Percentiles rank a stretch among this genome's conserved stretches.
phyloP scores from a whole-genome alignment of 2,113 vertebrate species.

The Mirounga angustirostris region DNA sequence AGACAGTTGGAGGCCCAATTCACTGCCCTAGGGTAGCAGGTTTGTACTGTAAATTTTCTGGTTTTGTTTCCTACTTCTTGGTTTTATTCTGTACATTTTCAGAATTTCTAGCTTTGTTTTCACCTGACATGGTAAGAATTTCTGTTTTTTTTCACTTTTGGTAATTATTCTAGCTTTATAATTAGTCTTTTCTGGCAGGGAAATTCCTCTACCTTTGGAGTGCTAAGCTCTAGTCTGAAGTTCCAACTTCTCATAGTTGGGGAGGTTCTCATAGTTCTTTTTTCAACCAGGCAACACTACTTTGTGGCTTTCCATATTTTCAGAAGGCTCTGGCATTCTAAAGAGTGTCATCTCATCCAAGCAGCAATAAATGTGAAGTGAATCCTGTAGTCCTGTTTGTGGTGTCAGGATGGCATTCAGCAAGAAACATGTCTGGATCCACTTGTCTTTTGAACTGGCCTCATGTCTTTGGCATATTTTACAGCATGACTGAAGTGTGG shows the following conservation, averaged over 20 bases:
- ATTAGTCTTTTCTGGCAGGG: not conserved
- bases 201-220: not conserved
- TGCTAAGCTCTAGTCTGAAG: not conserved
- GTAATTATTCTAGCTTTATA: not conserved
- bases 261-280: not conserved
- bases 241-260: not conserved
- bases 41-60: constrained; percentile 8
- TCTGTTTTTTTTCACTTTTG: not conserved
- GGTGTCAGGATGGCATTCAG: not conserved
- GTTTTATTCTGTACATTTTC: not conserved
- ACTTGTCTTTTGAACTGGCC: not conserved
- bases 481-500: not conserved
- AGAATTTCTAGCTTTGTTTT: constrained; percentile 14
- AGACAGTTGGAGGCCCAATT: not conserved
- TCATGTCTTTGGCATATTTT: not conserved
- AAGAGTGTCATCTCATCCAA: not conserved
- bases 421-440: not conserved
- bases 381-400: not conserved
- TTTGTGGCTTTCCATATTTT: not conserved
- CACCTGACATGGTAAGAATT: not conserved
- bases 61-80: not conserved
- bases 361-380: not conserved
- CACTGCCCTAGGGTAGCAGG: not conserved
- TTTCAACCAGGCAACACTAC: not conserved
- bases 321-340: not conserved